Conservation (phyloP, 2,797 vertebrate species). For the Argyrosomus regius region DNA sequence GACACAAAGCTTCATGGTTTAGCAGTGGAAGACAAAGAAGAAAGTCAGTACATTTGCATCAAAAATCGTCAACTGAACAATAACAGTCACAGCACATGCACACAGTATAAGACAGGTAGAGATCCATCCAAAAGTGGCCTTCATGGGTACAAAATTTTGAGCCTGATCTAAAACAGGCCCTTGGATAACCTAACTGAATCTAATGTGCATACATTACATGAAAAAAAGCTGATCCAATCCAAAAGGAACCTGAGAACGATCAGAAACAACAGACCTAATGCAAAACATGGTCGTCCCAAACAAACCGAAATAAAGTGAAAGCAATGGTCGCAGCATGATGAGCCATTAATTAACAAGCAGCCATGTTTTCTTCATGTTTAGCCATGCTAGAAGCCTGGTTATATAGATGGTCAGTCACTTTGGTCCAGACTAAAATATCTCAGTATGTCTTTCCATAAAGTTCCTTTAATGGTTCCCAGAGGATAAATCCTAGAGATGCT, state of each 20-base stretch:
- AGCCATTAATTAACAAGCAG: not conserved
- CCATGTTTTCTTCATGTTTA: not conserved
- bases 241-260: not conserved
- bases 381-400: not conserved
- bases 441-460: not conserved
- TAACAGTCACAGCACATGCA: not conserved
- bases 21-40: slow-evolving; percentile 16
- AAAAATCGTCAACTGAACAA: not conserved
- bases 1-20: slow-evolving; percentile 34
- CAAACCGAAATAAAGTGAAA: not conserved
- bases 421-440: slow-evolving; percentile 2
- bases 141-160: not conserved
- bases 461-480: not conserved
- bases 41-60: slow-evolving; percentile 7
- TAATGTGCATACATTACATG: not conserved
- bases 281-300: not conserved
- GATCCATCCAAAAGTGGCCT: not conserved
- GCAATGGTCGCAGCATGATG: not conserved
- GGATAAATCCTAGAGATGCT: no score
- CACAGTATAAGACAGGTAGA: not conserved
- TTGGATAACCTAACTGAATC: slow-evolving; percentile 1
- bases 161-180: slow-evolving; percentile 5
- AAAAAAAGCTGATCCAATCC: not conserved
- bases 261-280: not conserved
- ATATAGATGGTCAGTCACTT: not conserved